Base-by-base conservation (phyloP, 2,113 vertebrate species). In the Atrichornis clamosus region DNA sequence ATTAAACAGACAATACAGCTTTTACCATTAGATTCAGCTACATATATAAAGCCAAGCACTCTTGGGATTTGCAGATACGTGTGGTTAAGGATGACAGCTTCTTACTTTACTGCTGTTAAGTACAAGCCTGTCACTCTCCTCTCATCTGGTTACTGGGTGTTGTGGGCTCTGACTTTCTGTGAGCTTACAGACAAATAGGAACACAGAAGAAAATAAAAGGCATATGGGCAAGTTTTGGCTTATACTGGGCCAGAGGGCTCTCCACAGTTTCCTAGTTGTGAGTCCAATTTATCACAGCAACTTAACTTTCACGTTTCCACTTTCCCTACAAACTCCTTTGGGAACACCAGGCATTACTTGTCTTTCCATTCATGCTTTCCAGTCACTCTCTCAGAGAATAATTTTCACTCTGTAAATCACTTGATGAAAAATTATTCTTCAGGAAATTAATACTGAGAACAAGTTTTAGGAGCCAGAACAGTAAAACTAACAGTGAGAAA, bases 361-460 rank as follows among this genome's bases (percentile, higher is more conserved):
- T 42, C 77, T 94, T 93, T 87, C 77, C 0, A 5, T 60, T 91
- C 70, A 72, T 84, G 41, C 44, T 93, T 93, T 82, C 44, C 20
- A 75, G 44, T 4, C 68, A 41, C 35, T 87, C 53, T 72, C 80
- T 67, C 82, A 1, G 4, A 78, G 56, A 89, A 89, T 72, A 0
- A 68, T 81, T 91, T 89, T 95, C 52, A 89, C 52, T 78, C 33
- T 44, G 32, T 78, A 89, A 78, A 77, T 89, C 39, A 55, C 24
- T 64, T 82, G 44, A 81, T 49, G 64, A 92, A 74, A 93, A 95
- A 72, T 60, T 87, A 77, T 95, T 95, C 52, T 78, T 59, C 30
- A 15, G 64, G 32, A 93, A 81, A 84, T 89, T 81, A 94, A 52
- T 72, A 84, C 39, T 75, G 47, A 84, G 56, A 60, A 64, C 6